A percentile compares a stretch with the other conserved stretches of the same genome.
Evolutionary conservation across 2,797 vertebrate genomes (phyloP).

Genomic region (Eupleurogrammus muticus): DNA sequence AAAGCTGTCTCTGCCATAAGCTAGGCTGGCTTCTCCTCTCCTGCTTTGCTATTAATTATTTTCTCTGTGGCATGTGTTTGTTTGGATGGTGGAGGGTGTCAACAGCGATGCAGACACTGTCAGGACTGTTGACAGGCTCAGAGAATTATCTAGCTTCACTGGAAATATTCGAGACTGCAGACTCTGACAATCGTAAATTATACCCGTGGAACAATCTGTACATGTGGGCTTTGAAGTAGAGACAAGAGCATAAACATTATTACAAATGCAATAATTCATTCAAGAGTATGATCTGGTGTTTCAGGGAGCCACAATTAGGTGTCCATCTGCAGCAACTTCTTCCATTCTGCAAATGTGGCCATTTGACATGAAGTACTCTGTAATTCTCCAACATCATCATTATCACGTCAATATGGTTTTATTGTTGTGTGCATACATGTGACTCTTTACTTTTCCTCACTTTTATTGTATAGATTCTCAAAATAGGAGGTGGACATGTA

Average conservation of each 20-base stretch:
- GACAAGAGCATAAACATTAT: constrained; percentile 83
- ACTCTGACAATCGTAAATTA: constrained; percentile 87
- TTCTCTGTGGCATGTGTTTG: constrained; percentile 85
- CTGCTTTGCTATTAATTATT: constrained; percentile 86
- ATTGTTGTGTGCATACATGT: constrained; percentile 40
- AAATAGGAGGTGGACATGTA: constrained; percentile 29
- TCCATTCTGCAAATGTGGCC: constrained; percentile 51
- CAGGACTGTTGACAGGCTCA: constrained; percentile 84
- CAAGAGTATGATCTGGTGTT: constrained; percentile 75
- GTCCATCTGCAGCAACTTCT: constrained; percentile 68
- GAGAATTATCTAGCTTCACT: constrained; percentile 86
- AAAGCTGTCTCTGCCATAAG: constrained; percentile 73
- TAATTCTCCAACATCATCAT: constrained; percentile 71
- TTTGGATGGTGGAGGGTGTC: constrained; percentile 82
- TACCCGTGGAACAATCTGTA: constrained; percentile 78
- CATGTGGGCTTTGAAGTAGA: constrained; percentile 75
- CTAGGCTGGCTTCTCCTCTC: constrained; percentile 71
- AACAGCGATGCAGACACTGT: constrained; percentile 85
- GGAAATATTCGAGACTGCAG: constrained; percentile 81
- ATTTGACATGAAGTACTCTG: constrained; percentile 64
- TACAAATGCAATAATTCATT: constrained; percentile 84
- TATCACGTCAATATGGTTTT: constrained; percentile 70
- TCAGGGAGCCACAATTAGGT: constrained; percentile 61
- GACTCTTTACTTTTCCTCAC: constrained; percentile 10
- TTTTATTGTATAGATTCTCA: constrained; percentile 45